phyloP scores from a whole-genome alignment of 1,140 invertebrate genomes.

The Psix sp. region DNA sequence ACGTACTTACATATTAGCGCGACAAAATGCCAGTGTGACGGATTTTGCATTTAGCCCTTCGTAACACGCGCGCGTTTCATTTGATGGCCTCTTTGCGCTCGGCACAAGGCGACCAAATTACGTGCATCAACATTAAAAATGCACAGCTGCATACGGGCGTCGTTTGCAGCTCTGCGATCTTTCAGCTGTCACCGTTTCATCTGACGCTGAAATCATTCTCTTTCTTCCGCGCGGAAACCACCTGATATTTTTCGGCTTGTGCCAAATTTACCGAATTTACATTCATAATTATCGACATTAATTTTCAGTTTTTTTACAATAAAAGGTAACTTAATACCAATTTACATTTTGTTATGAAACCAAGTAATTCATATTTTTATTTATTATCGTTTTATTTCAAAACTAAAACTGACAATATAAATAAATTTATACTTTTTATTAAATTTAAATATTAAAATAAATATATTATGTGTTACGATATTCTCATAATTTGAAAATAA shows the following conservation, averaged over 20 bases:
- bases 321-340: too few relatives aligned
- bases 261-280: constrained; percentile 19
- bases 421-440: too few relatives aligned
- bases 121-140: constrained; percentile 58
- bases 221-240: constrained; percentile 59
- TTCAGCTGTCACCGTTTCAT: constrained; percentile 69
- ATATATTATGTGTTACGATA: too few relatives aligned
- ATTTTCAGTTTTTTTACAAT: too few relatives aligned
- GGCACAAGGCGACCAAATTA: constrained; percentile 35
- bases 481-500: too few relatives aligned
- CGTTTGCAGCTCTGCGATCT: constrained; percentile 59
- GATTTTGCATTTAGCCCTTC: constrained; percentile 11
- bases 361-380: too few relatives aligned
- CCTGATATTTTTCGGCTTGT: constrained; percentile 46
- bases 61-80: constrained; percentile 3
- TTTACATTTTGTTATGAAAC: too few relatives aligned
- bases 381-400: too few relatives aligned
- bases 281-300: background rate
- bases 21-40: constrained; percentile 17
- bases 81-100: constrained; percentile 13
- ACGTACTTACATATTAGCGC: too few relatives aligned
- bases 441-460: too few relatives aligned
- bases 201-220: constrained; percentile 49
- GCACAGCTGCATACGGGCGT: constrained; percentile 68
- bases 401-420: too few relatives aligned